These are phyloP conservation scores for Axis porcinus DNA, from an alignment of 2,113 vertebrate genomes.

Conservation along the genomic window DNA sequence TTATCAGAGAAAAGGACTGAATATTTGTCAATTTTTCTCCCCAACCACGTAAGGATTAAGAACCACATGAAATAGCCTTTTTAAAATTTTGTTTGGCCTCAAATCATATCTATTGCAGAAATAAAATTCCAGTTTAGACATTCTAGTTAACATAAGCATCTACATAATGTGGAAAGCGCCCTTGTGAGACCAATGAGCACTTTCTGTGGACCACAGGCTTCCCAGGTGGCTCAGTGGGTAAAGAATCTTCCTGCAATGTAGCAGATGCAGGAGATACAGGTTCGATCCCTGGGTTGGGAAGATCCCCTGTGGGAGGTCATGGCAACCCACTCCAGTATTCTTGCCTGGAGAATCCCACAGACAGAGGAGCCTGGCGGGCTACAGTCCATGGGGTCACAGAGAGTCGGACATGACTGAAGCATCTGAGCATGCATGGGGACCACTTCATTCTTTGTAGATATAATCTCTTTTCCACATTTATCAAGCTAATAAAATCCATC, in stretches of 20 bases:
- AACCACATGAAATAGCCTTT: neutral
- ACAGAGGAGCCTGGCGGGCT: neutral
- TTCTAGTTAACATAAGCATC: neutral
- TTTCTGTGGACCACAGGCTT: neutral
- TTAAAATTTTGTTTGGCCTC: neutral
- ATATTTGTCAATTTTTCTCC: neutral
- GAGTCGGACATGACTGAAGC: neutral
- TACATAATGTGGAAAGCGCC: neutral
- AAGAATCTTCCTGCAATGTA: neutral
- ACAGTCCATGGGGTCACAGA: neutral
- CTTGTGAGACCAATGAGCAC: neutral
- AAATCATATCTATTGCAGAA: neutral
- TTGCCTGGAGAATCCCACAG: neutral
- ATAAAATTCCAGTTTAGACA: neutral
- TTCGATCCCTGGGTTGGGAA: neutral
- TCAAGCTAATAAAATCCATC: slow-evolving; percentile 11
- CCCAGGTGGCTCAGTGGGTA: neutral
- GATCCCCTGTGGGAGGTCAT: neutral
- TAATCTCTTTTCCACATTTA: neutral
- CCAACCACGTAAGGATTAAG: neutral
- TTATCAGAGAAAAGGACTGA: neutral
- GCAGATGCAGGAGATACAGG: neutral
- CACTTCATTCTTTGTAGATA: neutral
- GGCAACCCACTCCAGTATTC: neutral
- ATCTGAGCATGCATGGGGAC: neutral